phyloP scores from a whole-genome alignment of 1,140 invertebrate species.

The Eriosoma lanigerum region DNA sequence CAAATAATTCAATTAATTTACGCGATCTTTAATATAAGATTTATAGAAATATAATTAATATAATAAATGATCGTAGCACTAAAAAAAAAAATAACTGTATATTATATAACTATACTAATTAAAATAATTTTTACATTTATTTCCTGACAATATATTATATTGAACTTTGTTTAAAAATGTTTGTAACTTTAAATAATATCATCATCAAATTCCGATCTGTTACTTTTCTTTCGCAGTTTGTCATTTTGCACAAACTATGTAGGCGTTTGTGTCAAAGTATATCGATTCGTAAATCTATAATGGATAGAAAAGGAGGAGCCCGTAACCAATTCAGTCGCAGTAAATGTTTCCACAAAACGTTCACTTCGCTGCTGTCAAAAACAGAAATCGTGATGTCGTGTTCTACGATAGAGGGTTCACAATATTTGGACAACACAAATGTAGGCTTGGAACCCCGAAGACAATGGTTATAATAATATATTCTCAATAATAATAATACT shows the following conservation, averaged over 20 bases:
- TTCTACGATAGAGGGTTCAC: not conserved
- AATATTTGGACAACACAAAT: not conserved
- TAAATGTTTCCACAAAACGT: not conserved
- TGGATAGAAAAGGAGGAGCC: not conserved
- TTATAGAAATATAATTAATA: too few species aligned
- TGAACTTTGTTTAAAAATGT: too few species aligned
- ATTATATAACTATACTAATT: too few species aligned
- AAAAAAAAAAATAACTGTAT: too few species aligned
- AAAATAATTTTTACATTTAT: too few species aligned
- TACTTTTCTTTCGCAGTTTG: not conserved
- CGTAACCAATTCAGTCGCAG: not conserved
- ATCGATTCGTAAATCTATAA: constrained; percentile 26
- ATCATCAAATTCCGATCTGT: not conserved
- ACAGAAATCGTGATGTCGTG: not conserved
- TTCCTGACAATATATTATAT: too few species aligned
- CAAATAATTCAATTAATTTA: too few species aligned
- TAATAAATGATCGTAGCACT: too few species aligned
- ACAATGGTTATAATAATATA: not conserved
- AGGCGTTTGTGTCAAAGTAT: not conserved
- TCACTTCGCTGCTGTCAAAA: not conserved
- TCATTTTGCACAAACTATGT: not conserved
- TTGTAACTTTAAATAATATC: not conserved
- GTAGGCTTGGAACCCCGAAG: too few species aligned
- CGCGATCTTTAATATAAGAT: too few species aligned
- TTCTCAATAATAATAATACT: not conserved